Evolutionary conservation across 1,140 invertebrate species (phyloP).

Genomic region (Chionoecetes opilio): DNA sequence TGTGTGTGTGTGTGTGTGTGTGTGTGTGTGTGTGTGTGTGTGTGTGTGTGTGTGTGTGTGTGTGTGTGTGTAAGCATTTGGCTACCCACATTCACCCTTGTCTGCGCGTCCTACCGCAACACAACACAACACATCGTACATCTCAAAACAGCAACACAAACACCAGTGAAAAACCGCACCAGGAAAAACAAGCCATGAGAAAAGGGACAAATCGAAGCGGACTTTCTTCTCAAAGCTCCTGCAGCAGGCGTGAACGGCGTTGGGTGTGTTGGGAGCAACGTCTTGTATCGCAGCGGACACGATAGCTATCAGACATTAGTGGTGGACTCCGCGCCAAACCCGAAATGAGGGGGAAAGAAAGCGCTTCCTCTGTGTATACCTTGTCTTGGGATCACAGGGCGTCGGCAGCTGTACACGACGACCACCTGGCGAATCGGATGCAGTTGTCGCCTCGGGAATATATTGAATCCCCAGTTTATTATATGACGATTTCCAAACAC

Average conservation of each 20-base stretch:
- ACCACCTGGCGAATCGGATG: background rate
- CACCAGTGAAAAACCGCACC: no score
- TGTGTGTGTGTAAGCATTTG: background rate
- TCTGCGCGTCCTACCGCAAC: no score
- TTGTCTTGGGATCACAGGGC: background rate
- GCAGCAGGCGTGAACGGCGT: background rate
- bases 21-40: conserved; percentile 18
- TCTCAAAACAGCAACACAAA: no score
- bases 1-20: background rate
- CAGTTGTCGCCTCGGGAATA: background rate
- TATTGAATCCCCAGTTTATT: background rate
- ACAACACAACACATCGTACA: no score
- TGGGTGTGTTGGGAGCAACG: background rate
- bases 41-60: conserved; percentile 18
- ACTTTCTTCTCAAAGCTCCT: background rate
- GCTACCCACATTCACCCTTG: no score
- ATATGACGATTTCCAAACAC: background rate
- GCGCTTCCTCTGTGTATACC: background rate
- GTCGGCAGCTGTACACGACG: background rate
- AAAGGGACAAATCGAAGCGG: no score
- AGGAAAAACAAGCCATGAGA: background rate
- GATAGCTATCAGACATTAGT: background rate
- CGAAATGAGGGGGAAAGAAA: background rate
- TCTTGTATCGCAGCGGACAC: background rate
- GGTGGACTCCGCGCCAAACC: background rate